Evolutionary conservation across 2,797 vertebrate genomes (phyloP).

Genomic region (Crenichthys baileyi): DNA sequence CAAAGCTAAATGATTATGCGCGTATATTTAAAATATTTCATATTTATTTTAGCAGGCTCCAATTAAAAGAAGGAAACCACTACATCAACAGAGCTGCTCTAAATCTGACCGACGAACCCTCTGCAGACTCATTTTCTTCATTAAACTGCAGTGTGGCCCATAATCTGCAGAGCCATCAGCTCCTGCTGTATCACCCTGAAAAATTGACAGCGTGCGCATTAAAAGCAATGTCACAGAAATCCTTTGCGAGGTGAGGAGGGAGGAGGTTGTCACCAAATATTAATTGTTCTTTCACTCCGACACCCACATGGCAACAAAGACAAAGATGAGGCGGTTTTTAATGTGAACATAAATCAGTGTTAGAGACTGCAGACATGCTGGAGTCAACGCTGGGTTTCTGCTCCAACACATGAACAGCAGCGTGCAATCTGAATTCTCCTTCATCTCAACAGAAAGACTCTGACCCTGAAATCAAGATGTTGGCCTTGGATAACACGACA

Average conservation of each 20-base stretch:
- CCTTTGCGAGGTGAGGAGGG: slow-evolving; percentile 10
- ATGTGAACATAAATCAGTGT: background rate
- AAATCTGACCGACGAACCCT: slow-evolving; percentile 41
- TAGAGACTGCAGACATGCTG: background rate
- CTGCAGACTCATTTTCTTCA: slow-evolving; percentile 21
- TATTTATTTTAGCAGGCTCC: too few species aligned
- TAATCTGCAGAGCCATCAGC: slow-evolving; percentile 30
- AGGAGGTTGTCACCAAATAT: slow-evolving; percentile 16
- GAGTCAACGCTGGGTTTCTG: too few species aligned
- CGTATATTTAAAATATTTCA: too few species aligned
- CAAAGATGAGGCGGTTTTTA: too few species aligned
- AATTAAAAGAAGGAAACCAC: too few species aligned
- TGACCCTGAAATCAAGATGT: background rate
- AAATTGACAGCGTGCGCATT: slow-evolving; percentile 24
- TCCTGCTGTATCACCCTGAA: slow-evolving; percentile 3
- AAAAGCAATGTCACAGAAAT: slow-evolving; percentile 38
- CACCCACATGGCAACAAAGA: slow-evolving; percentile 7
- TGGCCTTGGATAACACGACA: background rate
- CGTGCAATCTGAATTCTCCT: too few species aligned
- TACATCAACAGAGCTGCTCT: slow-evolving; percentile 1
- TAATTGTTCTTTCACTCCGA: slow-evolving; percentile 31
- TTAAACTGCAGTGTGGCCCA: slow-evolving; percentile 35
- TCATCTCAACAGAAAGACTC: background rate
- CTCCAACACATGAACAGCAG: too few species aligned
- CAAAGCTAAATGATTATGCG: too few species aligned